phyloP scores from a whole-genome alignment of 2,797 vertebrate species.

The Hippoglossus hippoglossus region DNA sequence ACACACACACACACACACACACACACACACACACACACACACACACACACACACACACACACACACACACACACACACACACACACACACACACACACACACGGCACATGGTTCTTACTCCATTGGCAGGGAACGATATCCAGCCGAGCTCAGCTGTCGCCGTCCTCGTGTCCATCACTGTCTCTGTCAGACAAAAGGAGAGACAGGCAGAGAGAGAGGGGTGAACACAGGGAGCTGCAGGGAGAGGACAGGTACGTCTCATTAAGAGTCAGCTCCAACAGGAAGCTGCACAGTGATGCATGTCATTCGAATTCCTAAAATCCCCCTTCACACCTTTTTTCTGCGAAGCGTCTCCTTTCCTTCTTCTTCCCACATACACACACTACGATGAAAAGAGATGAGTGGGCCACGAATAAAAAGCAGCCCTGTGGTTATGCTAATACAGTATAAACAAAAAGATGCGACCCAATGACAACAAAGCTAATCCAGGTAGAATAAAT shows the following conservation, averaged over 20 bases:
- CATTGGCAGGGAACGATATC: constrained; percentile 88
- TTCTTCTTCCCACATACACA: not conserved
- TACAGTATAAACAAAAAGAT: constrained; percentile 18
- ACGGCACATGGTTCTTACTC: constrained; percentile 83
- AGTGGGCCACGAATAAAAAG: constrained; percentile 12
- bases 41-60: constrained; percentile 26
- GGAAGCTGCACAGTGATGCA: constrained; percentile 27
- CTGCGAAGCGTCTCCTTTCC: constrained; percentile 4
- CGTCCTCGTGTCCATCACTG: constrained; percentile 88
- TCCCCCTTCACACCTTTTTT: constrained; percentile 22
- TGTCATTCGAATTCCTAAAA: constrained; percentile 53
- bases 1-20: constrained; percentile 7
- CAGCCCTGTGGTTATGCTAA: constrained; percentile 13
- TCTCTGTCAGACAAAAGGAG: constrained; percentile 84
- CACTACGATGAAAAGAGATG: no score
- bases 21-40: constrained; percentile 32
- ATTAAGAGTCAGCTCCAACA: constrained; percentile 51
- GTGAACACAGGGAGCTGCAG: constrained; percentile 31
- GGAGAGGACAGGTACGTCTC: constrained; percentile 50
- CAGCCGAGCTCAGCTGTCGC: constrained; percentile 88
- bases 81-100: constrained; percentile 4
- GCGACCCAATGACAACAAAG: not conserved
- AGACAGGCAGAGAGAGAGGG: constrained; percentile 59
- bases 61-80: constrained; percentile 31
- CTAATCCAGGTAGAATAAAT: not conserved